Conservation (phyloP, 2,888 invertebrate genomes). For the Petrolisthes cinctipes region DNA sequence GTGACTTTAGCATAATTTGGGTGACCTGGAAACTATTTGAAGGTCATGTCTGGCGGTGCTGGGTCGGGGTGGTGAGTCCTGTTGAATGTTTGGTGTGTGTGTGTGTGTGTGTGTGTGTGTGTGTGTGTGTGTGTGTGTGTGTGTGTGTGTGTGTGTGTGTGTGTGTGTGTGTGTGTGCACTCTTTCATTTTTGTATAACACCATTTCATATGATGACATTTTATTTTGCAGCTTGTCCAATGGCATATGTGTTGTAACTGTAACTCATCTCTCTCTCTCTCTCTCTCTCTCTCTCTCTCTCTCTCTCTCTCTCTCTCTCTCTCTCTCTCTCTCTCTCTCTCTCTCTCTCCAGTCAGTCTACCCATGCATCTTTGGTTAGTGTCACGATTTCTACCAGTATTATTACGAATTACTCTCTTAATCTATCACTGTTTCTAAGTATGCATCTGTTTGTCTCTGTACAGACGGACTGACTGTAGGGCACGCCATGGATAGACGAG, state of each 20-base stretch:
- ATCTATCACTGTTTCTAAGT: background rate
- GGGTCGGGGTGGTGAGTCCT: background rate
- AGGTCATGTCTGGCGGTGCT: too few species aligned
- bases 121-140: background rate
- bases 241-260: background rate
- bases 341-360: background rate
- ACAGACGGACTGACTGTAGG: constrained; percentile 48
- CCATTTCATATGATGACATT: too few species aligned
- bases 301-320: background rate
- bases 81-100: background rate
- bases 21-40: background rate
- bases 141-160: background rate
- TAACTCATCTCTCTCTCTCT: background rate
- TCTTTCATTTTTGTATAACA: too few species aligned
- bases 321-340: background rate
- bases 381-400: background rate
- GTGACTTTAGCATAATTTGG: background rate
- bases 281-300: background rate
- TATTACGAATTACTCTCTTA: background rate
- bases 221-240: too few species aligned
- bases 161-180: background rate
- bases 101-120: background rate
- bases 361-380: background rate
- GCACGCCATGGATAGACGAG: constrained; percentile 19
- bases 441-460: background rate